Evolutionary conservation across 1,140 invertebrate genomes (phyloP).

Genomic region (Adoxophyes honmai): DNA sequence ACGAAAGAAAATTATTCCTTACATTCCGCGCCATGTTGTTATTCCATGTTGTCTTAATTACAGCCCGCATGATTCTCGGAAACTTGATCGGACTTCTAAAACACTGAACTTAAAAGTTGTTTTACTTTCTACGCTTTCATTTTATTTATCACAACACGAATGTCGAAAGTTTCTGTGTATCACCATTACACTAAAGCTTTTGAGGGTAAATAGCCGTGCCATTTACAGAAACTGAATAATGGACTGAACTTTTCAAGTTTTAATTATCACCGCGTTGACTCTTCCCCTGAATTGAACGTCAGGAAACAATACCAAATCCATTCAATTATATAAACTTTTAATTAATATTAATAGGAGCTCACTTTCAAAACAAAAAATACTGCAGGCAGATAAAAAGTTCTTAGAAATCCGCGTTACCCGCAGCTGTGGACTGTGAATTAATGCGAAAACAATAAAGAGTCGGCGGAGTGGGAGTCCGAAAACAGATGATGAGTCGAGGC

Average conservation of each 20-base stretch:
- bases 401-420: constrained; percentile 67
- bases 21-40: too few species aligned
- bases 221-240: constrained; percentile 54
- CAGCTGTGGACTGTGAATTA: constrained; percentile 70
- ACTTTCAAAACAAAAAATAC: constrained; percentile 72
- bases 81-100: too few species aligned
- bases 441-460: constrained; percentile 73
- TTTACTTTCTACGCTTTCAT: too few species aligned
- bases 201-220: constrained; percentile 34
- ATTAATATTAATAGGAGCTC: constrained; percentile 75
- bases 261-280: constrained; percentile 66
- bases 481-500: constrained; percentile 42
- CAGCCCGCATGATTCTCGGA: too few species aligned
- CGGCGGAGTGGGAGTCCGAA: constrained; percentile 42
- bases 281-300: constrained; percentile 60
- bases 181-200: constrained; percentile 1
- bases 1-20: too few species aligned
- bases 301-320: constrained; percentile 68
- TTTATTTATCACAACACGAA: too few species aligned
- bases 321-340: constrained; percentile 77
- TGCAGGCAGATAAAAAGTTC: constrained; percentile 71
- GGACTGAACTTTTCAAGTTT: constrained; percentile 50
- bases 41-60: too few species aligned
- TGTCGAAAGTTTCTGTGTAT: background rate
- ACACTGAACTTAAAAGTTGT: too few species aligned